These are phyloP conservation scores for Helicoverpa zea DNA, from an alignment of 1,140 invertebrate genomes.

Conservation along the genomic window DNA sequence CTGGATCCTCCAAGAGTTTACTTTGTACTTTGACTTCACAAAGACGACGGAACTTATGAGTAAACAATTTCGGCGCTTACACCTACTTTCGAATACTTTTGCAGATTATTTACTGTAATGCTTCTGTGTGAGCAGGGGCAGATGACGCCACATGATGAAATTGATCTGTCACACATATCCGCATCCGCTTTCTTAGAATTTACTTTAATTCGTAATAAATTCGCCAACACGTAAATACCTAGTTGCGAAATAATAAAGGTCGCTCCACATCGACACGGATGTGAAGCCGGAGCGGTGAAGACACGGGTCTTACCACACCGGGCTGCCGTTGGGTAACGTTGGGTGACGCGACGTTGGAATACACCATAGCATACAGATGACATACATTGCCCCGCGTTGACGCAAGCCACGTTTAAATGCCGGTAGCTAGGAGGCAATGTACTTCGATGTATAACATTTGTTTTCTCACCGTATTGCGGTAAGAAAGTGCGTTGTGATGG, in stretches of 20 bases:
- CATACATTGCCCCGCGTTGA: neutral
- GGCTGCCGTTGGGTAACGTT: neutral
- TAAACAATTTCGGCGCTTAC: neutral
- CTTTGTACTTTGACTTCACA: neutral
- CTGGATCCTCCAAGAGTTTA: neutral
- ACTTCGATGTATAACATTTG: neutral
- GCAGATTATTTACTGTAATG: neutral
- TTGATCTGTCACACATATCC: neutral
- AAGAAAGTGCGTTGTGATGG: slow-evolving; percentile 16
- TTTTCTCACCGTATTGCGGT: neutral
- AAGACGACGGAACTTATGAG: neutral
- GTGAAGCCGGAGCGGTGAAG: neutral
- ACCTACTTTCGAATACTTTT: neutral
- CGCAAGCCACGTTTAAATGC: neutral
- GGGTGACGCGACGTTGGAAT: neutral
- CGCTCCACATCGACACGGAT: neutral
- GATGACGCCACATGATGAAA: neutral
- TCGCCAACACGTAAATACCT: neutral
- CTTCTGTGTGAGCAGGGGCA: too few relatives aligned
- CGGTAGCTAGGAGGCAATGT: neutral
- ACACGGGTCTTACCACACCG: neutral
- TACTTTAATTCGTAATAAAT: neutral
- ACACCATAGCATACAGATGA: neutral
- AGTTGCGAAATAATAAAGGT: neutral
- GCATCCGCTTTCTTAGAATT: neutral